Evolutionary conservation across 2,797 vertebrate genomes (phyloP), one percentile per base, ranked within the genome.

Genomic region (Sebastes cheni): DNA sequence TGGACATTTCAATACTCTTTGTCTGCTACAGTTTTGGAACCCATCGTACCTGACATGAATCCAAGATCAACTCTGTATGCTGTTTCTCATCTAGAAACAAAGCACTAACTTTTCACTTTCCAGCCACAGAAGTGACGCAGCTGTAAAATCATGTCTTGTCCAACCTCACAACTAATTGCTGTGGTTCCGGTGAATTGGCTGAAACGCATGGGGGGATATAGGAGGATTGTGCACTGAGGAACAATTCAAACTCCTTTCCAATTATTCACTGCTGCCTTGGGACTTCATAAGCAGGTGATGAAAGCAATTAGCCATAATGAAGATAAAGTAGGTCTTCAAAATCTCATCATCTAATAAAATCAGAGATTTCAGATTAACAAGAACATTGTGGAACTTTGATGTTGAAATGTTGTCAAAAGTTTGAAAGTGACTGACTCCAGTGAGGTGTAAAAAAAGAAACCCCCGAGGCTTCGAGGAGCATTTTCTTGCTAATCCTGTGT

Each of bases 401-500:
- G 42, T 27, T 62, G 22, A 52, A 74, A 34, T 34, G 14, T n/a
- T 52, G n/a, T 60, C n/a, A 54, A 34, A 75, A 69, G 68, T 81
- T 68, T 61, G 34, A 61, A 60, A 74, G 52, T 71, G 58, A 62
- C 36, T 29, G 22, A 70, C 34, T 77, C 50, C 42, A n/a, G 16
- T 4, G 18, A 62, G 56, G 18, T n/a, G 10, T 52, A 30, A 67
- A 77, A 75, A 30, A 62, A 77, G 73, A 18, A 23, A 68, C 64
- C 71, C 64, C 10, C 4, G 27, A 71, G 80, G 67, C 62, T 61
- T 42, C 56, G 42, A 22, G 22, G 13, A 66, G 42, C 50, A 54
- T 73, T 83, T 79, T 62, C 59, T n/a, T 80, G 70, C 69, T 83
- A 78, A 78, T 82, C 76, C 75, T 77, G 34, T 70, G 60, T 74